These are phyloP conservation scores for Pipistrellus pygmaeus DNA, from an alignment of 2,797 vertebrate genomes.

Conservation along the genomic window DNA sequence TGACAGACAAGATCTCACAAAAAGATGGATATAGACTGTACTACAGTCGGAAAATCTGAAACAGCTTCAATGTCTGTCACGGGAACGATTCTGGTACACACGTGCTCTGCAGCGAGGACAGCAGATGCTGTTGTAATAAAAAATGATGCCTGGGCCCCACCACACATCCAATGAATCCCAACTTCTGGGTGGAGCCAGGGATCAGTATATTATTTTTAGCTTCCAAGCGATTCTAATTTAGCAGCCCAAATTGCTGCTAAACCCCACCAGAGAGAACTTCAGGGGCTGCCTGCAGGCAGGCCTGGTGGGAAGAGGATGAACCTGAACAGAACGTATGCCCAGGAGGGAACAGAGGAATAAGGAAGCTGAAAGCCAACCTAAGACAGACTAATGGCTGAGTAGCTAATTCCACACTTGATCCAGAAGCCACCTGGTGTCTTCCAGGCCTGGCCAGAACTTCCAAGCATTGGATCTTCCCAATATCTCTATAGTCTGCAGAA, in stretches of 20 bases:
- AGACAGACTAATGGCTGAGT: neutral
- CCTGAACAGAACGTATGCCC: neutral
- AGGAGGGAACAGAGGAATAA: neutral
- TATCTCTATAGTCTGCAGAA: neutral
- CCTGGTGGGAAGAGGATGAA: no score
- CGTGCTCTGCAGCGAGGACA: neutral
- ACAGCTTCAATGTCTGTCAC: neutral
- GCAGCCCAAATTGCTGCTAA: neutral
- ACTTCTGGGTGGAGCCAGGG: neutral
- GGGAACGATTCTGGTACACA: neutral
- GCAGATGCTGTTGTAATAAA: neutral
- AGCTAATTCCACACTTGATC: neutral
- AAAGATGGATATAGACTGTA: neutral
- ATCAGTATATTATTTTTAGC: rapidly evolving
- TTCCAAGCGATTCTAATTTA: neutral
- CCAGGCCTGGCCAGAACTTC: neutral
- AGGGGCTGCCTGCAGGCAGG: neutral
- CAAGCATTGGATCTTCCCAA: no score
- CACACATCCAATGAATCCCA: neutral
- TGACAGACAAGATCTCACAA: neutral
- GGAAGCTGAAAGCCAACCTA: neutral
- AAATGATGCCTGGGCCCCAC: neutral
- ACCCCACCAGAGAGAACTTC: neutral
- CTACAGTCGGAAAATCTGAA: neutral
- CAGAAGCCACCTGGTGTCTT: neutral